These are phyloP conservation scores for Netelia melanura DNA, from an alignment of 2,888 invertebrate species.

Conservation along the genomic window DNA sequence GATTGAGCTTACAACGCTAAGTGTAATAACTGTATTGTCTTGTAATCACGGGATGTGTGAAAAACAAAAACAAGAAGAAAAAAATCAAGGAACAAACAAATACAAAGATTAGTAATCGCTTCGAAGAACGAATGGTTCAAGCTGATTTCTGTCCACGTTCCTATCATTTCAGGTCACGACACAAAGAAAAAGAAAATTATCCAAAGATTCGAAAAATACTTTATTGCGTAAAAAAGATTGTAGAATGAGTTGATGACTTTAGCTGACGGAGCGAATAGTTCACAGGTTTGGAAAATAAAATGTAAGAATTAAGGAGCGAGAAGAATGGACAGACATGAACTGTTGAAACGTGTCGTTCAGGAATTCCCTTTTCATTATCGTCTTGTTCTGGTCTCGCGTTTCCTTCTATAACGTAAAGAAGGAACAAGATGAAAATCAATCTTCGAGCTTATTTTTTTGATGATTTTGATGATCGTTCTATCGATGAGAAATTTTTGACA, in stretches of 20 bases:
- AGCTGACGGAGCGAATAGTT: neutral
- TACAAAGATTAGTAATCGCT: slow-evolving; percentile 55
- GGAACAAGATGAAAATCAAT: slow-evolving; percentile 18
- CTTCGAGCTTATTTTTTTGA: neutral
- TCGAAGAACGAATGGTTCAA: neutral
- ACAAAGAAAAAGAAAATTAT: slow-evolving; percentile 12
- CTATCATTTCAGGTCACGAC: slow-evolving; percentile 3
- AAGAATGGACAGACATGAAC: slow-evolving; percentile 44
- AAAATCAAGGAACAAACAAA: slow-evolving; percentile 25
- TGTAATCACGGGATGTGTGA: slow-evolving; percentile 56
- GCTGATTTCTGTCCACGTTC: neutral
- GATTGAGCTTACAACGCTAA: slow-evolving; percentile 66
- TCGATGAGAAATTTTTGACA: slow-evolving; percentile 26
- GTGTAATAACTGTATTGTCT: slow-evolving; percentile 65
- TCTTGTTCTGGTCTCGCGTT: slow-evolving; percentile 62
- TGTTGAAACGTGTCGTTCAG: slow-evolving; percentile 12
- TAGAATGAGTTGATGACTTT: slow-evolving; percentile 8
- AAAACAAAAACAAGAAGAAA: neutral
- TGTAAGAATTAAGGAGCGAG: slow-evolving; percentile 26
- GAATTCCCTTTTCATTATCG: slow-evolving; percentile 18
- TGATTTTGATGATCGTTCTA: slow-evolving; percentile 2
- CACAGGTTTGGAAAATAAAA: slow-evolving; percentile 42
- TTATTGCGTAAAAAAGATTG: neutral
- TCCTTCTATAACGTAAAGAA: slow-evolving; percentile 60
- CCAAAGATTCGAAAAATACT: slow-evolving; percentile 21